Evolutionary conservation across 1,140 invertebrate genomes (phyloP), one percentile per base, ranked within the genome.

Genomic region (Hycleus phaleratus): DNA sequence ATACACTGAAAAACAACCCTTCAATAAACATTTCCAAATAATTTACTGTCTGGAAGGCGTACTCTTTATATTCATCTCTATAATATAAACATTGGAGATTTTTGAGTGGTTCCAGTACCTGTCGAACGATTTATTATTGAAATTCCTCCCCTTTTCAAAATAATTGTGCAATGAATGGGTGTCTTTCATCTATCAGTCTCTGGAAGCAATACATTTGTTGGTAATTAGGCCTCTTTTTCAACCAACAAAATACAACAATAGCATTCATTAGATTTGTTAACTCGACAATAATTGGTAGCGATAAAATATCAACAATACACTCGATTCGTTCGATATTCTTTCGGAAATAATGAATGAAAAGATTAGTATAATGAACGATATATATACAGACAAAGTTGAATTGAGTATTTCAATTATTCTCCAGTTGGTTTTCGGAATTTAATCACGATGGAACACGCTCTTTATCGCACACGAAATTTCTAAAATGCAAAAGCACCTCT

Each of bases 71-170:
- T 26, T 10, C 26, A 38, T 49, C 32, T 26, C 32, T 38, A 38
- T 38, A 49, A 32, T 38, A 26, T 49, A 40, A 43, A 38, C 12
- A 46, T 46, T 46, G 11, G 12, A 18, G 25, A 52, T 40, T 52
- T 38, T 53, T 53, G 38, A 40, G 24, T n/a, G 39, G 46, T 32
- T 12, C 25, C 26, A 44, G 38, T 32, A 45, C 26, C 25, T 10
- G 46, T 45, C 46, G 51, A 53, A 53, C 44, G 51, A 53, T 53
- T 53, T 53, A 53, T 53, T 53, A 53, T 44, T 44, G 42, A 43
- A 43, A 32, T 32, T 32, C 7, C 32, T 32, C 32, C 40, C 12
- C 50, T 18, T 12, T 24, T 48, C 46, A 9, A 43, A 52, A 43
- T 44, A 26, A 52, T 52, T 52, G 43, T 32, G 26, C 44, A 45